Base-by-base conservation (phyloP, 2,797 vertebrate species). In the Streptopelia turtur region DNA sequence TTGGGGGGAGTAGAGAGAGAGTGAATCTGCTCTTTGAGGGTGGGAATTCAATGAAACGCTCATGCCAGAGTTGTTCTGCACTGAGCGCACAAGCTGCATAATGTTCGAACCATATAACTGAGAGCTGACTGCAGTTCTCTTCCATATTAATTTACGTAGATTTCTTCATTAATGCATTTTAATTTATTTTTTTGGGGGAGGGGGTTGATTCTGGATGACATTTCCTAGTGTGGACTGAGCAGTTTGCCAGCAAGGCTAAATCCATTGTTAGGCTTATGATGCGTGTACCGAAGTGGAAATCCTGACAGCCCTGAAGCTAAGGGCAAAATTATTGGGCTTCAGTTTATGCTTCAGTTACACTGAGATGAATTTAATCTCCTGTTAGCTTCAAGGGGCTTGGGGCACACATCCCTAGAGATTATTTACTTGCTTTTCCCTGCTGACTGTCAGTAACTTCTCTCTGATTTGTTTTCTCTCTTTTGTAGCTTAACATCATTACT, bases 1-100 rank as follows among this genome's bases (percentile, higher is more conserved):
- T 95, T 97, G 68, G 57, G 72, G 76, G 69, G 59, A 94, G 59
- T 31, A 93, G 61, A 80, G 64, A 82, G 90, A 89, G 92, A 93
- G 43, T 31, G 90, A 93, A 94, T 94, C 87, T 96, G 66, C 89
- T 97, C 90, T 89, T 95, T 82, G 64, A 84, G 89, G 91, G 82
- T 93, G 69, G 66, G 95, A 96, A 94, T 96, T 82, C 92, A 96
- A 31, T 35, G 75, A 93, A 96, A 56, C 0, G 0, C 53, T 93
- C 61, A 71, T 92, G 90, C 93, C 90, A 91, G 94, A 90, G 86
- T 56, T 80, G 61, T 43, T 94, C 69, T 63, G 6, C 57, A 64
- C 82, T 94, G 59, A 7, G 3, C 31, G 61, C 55, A 63, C 49
- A 37, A 87, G 22, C 63, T 61, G 10, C 5, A 3, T 43, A 95